Conservation (phyloP, 2,888 invertebrate species). For the Cheilosia vernalis region DNA sequence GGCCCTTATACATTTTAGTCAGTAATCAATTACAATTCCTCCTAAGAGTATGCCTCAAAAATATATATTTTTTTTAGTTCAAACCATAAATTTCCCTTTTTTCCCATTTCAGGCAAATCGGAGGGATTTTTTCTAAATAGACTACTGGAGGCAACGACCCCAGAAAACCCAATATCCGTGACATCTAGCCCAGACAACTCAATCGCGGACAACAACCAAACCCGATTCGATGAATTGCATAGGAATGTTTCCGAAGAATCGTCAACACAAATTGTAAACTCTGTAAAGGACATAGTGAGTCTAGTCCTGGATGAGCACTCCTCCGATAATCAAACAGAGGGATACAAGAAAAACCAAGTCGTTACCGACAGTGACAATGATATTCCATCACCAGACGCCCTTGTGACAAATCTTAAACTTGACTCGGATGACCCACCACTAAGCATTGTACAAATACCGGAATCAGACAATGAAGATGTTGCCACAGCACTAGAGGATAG, state of each 20-base stretch:
- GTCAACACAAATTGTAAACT: slow-evolving; percentile 30
- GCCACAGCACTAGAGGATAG: slow-evolving; percentile 77
- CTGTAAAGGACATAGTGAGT: slow-evolving; percentile 31
- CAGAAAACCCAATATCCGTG: slow-evolving; percentile 1
- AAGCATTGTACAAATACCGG: slow-evolving; percentile 37
- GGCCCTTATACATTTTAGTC: too few species aligned
- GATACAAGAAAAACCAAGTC: slow-evolving; percentile 15
- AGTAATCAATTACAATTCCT: too few species aligned
- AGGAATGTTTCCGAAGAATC: slow-evolving; percentile 22
- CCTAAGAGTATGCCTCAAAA: background rate
- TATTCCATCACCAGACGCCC: slow-evolving; percentile 3
- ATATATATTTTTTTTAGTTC: background rate
- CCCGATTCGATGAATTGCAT: slow-evolving; percentile 15
- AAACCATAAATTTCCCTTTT: background rate
- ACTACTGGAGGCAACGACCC: slow-evolving; percentile 15
- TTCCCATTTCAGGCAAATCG: slow-evolving; percentile 11
- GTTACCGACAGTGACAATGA: slow-evolving; percentile 4
- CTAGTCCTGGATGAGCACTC: slow-evolving; percentile 20
- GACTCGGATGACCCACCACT: slow-evolving; percentile 5
- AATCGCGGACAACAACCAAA: slow-evolving; percentile 18
- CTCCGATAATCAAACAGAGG: background rate
- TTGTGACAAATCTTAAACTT: background rate
- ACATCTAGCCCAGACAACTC: background rate
- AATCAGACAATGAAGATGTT: slow-evolving; percentile 20
- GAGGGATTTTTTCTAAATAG: slow-evolving; percentile 41